Conservation (phyloP, 2,888 invertebrate genomes). For the Archips crataeganus region DNA sequence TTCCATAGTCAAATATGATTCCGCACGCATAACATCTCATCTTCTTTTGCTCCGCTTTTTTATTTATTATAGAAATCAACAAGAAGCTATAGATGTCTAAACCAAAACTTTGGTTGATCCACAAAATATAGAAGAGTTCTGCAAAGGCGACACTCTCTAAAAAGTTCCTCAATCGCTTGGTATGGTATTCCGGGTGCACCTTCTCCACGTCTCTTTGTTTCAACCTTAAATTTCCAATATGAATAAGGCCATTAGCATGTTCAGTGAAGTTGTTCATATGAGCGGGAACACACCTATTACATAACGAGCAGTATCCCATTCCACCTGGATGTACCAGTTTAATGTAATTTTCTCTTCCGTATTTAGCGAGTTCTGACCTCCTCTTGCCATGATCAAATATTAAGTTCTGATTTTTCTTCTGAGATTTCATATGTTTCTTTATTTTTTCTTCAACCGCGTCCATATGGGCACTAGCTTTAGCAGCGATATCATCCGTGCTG, state of each 20-base stretch:
- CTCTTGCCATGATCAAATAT: conserved; percentile 58
- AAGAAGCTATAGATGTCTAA: conserved; percentile 54
- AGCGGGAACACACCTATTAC: conserved; percentile 57
- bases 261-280: conserved; percentile 55
- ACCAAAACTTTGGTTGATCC: conserved; percentile 51
- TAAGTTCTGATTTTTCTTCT: neutral
- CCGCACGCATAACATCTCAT: conserved; percentile 64
- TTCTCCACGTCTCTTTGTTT: conserved; percentile 50
- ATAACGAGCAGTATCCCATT: conserved; percentile 64
- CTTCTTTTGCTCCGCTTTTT: conserved; percentile 49
- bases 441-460: conserved; percentile 13
- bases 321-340: conserved; percentile 63
- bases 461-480: conserved; percentile 20
- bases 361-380: conserved; percentile 58
- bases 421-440: conserved; percentile 10
- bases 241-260: conserved; percentile 59
- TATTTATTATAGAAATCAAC: conserved; percentile 50
- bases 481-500: conserved; percentile 24
- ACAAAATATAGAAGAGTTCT: conserved; percentile 45
- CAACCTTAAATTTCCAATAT: conserved; percentile 59
- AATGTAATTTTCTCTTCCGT: conserved; percentile 60
- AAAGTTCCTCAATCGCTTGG: conserved; percentile 43
- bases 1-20: conserved; percentile 45
- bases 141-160: conserved; percentile 42
- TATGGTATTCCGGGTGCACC: conserved; percentile 44